Base-by-base conservation (phyloP, 2,888 invertebrate species). In the Pachycephus smyrnensis region DNA sequence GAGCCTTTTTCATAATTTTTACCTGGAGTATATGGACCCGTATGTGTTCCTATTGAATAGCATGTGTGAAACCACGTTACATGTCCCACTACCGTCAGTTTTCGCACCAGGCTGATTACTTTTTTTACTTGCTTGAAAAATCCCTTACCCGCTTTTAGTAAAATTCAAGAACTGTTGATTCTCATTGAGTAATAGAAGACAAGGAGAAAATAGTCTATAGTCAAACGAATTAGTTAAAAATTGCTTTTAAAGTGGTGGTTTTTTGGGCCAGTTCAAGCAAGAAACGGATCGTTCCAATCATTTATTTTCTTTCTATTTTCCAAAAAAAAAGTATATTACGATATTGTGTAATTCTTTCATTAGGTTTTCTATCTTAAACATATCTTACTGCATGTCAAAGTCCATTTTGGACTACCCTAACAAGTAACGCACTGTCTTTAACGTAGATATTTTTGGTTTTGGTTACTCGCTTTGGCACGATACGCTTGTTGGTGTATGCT, bases 11-110 rank as follows among this genome's bases (percentile, higher is more conserved):
- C 91, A 91, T 91, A 91, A 91, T 90, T 91, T 91, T 91, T 91
- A 91, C 90, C 90, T 91, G 91, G 91, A 91, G 86, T 91, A 91
- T 91, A 91, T 91, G 91, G 91, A 91, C 88, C 90, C 91, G 91
- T 91, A 91, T 91, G 91, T 91, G 90, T 91, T 91, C 91, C 91
- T 91, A 90, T 90, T 91, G 90, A 91, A 90, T 91, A 91, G 91
- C 91, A 91, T 91, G 91, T 91, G 91, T 91, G 91, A 91, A 91
- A 91, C 90, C 88, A 91, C 90, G 87, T 91, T 90, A 90, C 90
- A 91, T 91, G 89, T 91, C 89, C 90, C 91, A 90, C 88, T 91
- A 90, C 90, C 89, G 90, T 91, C 89, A 91, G 90, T 91, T 90
- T 90, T 89, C 87, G 90, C 90, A 91, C 86, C 88, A 90, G 90